phyloP scores from a whole-genome alignment of 2,888 invertebrate species.

The Hymenopus coronatus region DNA sequence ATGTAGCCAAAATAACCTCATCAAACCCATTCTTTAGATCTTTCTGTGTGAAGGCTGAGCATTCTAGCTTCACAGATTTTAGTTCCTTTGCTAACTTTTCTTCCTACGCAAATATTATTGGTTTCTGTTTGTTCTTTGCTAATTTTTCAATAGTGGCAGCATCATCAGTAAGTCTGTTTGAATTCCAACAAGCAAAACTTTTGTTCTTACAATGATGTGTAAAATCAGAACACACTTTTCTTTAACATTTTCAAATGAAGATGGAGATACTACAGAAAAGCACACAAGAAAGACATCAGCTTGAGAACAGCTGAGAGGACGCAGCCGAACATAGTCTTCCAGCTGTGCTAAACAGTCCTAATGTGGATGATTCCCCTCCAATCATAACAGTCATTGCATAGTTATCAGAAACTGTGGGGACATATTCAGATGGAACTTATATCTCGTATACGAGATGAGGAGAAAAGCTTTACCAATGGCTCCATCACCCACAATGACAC shows the following conservation, averaged over 20 bases:
- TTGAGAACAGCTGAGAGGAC: slow-evolving; percentile 96
- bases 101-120: slow-evolving; percentile 92
- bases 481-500: slow-evolving; percentile 96
- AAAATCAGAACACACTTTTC: slow-evolving; percentile 99
- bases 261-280: slow-evolving; percentile 98
- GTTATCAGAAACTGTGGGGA: slow-evolving; percentile 78
- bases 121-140: slow-evolving; percentile 98
- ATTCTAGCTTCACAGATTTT: slow-evolving; percentile 98
- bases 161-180: slow-evolving; percentile 98
- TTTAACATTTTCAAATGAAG: slow-evolving; percentile 99
- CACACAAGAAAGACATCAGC: slow-evolving; percentile 99
- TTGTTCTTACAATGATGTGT: slow-evolving; percentile 98
- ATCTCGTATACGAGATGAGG: slow-evolving; percentile 61
- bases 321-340: slow-evolving; percentile 97
- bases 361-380: slow-evolving; percentile 97
- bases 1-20: slow-evolving; percentile 95
- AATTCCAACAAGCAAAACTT: slow-evolving; percentile 95
- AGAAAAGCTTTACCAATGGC: slow-evolving; percentile 96
- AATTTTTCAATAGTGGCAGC: slow-evolving; percentile 92
- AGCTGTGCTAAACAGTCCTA: slow-evolving; percentile 98
- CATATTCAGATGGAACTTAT: slow-evolving; percentile 35
- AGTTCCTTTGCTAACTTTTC: slow-evolving; percentile 97
- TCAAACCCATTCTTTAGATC: slow-evolving; percentile 99
- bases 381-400: slow-evolving; percentile 99
- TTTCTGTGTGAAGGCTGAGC: slow-evolving; percentile 98